Percentiles rank a stretch among this genome's conserved stretches.
Evolutionary conservation across 37 sponge, comb jelly and placozoan species (phyloP).

Genomic region (Axinella damicornis): DNA sequence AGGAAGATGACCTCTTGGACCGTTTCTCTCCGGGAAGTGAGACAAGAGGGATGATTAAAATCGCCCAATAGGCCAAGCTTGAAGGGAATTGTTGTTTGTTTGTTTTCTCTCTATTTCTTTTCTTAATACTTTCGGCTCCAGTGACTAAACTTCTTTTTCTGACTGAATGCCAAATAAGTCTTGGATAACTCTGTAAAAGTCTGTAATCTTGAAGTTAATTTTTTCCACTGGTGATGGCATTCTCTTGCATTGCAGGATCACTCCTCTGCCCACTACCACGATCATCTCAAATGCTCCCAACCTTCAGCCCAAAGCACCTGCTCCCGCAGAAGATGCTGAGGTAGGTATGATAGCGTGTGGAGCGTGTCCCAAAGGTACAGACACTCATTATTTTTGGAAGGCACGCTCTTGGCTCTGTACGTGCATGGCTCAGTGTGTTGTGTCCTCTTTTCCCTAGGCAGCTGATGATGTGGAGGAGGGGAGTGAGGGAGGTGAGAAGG

Average conservation of each 20-base stretch:
- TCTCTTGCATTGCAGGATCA: slow-evolving; percentile 4
- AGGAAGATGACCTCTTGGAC: too few relatives aligned
- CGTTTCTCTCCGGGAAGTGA: too few relatives aligned
- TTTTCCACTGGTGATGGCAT: too few relatives aligned
- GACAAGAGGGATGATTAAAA: not conserved
- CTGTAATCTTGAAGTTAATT: too few relatives aligned
- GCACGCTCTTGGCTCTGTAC: too few relatives aligned
- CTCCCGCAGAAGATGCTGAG: not conserved
- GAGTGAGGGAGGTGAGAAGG: not conserved
- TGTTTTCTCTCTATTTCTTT: not conserved
- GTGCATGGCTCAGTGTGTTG: too few relatives aligned
- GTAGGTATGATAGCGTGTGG: not conserved
- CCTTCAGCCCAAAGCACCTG: slow-evolving; percentile 39
- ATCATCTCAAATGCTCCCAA: slow-evolving; percentile 36
- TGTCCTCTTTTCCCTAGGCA: not conserved
- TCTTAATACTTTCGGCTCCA: not conserved
- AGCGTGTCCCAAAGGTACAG: too few relatives aligned
- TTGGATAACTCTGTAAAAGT: too few relatives aligned
- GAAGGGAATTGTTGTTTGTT: not conserved
- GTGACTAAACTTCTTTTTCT: too few relatives aligned
- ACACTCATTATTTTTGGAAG: not conserved
- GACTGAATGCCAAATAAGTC: too few relatives aligned
- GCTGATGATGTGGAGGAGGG: slow-evolving; percentile 11
- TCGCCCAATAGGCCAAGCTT: slow-evolving; percentile 20
- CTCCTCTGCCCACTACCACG: slow-evolving; percentile 10